A percentile compares a stretch with the other conserved stretches of the same genome.
Conservation (phyloP, 2,797 vertebrate species). For the Aselliscus stoliczkanus region DNA sequence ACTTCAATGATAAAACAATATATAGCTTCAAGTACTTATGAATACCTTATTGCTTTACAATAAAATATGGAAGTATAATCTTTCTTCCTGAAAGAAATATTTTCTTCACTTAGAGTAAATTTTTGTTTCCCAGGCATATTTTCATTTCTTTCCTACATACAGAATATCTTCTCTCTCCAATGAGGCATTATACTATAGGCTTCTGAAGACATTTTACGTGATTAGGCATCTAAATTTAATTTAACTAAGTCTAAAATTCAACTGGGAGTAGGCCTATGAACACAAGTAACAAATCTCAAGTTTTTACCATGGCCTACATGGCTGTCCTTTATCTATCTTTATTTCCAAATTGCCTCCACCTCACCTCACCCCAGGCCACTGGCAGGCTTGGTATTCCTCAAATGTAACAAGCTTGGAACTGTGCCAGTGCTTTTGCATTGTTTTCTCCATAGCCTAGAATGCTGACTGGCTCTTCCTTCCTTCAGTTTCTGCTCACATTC, state of each 20-base stretch:
- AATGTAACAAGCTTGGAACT: background rate
- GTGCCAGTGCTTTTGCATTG: background rate
- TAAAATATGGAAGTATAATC: background rate
- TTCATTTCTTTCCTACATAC: background rate
- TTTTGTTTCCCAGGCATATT: background rate
- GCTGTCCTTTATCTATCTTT: background rate
- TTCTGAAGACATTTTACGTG: constrained; percentile 31
- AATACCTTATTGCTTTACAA: background rate
- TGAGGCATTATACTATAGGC: background rate
- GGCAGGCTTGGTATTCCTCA: background rate
- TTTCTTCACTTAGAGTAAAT: background rate
- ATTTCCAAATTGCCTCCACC: background rate
- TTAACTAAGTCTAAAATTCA: background rate
- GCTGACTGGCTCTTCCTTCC: background rate
- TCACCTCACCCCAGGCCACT: background rate
- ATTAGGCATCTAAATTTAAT: background rate
- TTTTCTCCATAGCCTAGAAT: background rate
- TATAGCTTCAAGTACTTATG: background rate
- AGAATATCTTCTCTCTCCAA: background rate
- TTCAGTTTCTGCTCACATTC: background rate
- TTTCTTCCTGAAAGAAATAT: background rate
- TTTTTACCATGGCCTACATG: background rate
- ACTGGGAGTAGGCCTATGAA: background rate
- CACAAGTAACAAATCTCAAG: background rate
- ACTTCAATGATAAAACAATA: constrained; percentile 9